Base-by-base conservation (phyloP, 1,140 invertebrate genomes). In the Thaumatotibia leucotreta region DNA sequence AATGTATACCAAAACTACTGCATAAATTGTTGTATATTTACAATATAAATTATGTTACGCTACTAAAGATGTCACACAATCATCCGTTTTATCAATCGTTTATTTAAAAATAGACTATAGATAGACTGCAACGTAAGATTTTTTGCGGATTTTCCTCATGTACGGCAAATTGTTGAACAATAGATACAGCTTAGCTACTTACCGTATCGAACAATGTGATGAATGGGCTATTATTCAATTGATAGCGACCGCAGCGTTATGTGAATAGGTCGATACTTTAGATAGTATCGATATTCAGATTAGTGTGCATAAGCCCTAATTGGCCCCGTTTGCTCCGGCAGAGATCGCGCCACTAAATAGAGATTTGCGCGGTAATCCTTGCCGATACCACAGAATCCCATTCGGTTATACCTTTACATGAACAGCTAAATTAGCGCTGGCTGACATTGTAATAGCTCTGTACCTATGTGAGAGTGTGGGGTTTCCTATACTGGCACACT, bases 331-430 rank as follows among this genome's bases (percentile, higher is more conserved):
- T 73, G 76, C 76, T 75, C n/a, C 76, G 73, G 64, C 81, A 81
- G 78, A 82, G 82, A 87, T 84, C 84, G 77, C 69, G 69, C 79
- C 79, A 86, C 84, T 89, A 89, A 79, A 89, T 86, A 88, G 83
- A 85, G 84, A 88, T 89, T 88, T 88, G 81, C 74, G 75, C 74
- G 74, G 77, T 89, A 86, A 89, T 84, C 86, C 83, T 66, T 64
- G 77, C 79, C 83, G 82, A 88, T 84, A 75, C 86, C 80, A 76
- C 73, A 66, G 70, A 81, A 83, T 85, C 79, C 83, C 75, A 71
- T 67, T 68, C 75, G 64, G 71, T 72, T 69, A 80, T 83, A 84
- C 80, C 84, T 85, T 86, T 80, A 82, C 76, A 81, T 80, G 84
- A 80, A 82, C 76, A 73, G 74, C 66, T 67, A 67, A 49, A 39